Evolutionary conservation across 2,113 vertebrate genomes (phyloP).

Genomic region (Turdus rufiventris): DNA sequence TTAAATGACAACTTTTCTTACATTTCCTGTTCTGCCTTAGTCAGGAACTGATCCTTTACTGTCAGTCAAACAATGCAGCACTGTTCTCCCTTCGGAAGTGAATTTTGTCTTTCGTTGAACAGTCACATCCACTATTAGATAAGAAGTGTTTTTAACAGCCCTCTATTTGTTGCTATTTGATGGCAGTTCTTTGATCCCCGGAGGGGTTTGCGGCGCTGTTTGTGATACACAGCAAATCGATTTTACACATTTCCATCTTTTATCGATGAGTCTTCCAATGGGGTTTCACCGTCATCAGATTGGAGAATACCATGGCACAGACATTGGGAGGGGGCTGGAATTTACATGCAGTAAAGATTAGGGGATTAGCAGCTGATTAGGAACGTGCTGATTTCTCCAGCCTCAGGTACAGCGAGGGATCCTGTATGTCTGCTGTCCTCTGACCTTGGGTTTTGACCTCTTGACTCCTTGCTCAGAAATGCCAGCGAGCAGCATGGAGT

Average conservation of each 20-base stretch:
- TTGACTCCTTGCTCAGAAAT: background rate
- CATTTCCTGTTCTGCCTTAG: background rate
- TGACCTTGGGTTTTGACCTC: slow-evolving; percentile 18
- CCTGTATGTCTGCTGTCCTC: background rate
- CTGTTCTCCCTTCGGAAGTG: background rate
- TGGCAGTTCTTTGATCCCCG: background rate
- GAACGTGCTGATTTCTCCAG: background rate
- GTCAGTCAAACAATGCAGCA: background rate
- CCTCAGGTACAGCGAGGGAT: background rate
- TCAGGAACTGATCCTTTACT: background rate
- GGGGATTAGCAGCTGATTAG: background rate
- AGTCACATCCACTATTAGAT: background rate
- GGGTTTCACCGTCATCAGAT: background rate
- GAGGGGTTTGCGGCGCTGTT: background rate
- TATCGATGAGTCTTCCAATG: background rate
- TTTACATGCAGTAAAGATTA: slow-evolving; percentile 51
- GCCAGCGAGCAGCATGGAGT: background rate
- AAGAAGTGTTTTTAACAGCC: background rate
- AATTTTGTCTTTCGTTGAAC: background rate
- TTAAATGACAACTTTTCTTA: background rate
- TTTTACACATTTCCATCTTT: slow-evolving; percentile 31
- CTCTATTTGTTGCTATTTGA: background rate
- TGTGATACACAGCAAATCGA: background rate
- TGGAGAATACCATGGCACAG: background rate
- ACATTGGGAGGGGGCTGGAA: background rate